phyloP scores from a whole-genome alignment of 2,888 invertebrate species.

The Germaria angustata region DNA sequence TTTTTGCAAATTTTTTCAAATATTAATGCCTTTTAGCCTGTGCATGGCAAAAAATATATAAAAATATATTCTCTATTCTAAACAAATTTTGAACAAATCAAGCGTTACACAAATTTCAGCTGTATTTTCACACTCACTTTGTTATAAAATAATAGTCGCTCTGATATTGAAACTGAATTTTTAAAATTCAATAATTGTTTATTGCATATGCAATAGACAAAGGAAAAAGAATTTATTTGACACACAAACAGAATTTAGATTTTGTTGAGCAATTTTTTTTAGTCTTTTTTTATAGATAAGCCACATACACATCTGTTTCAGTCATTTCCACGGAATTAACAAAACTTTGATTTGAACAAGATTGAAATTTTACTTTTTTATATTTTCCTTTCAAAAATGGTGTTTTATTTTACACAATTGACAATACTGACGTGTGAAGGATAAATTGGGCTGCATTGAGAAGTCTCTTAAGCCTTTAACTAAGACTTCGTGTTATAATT shows the following conservation, averaged over 20 bases:
- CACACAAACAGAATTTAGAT: slow-evolving; percentile 19
- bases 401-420: no score
- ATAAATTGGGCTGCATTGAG: no score
- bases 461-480: no score
- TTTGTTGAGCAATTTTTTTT: slow-evolving; percentile 13
- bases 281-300: not conserved
- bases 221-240: not conserved
- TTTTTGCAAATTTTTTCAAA: not conserved
- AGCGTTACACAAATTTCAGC: slow-evolving; percentile 33
- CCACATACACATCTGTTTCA: slow-evolving; percentile 58
- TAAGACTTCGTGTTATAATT: no score
- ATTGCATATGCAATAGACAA: not conserved
- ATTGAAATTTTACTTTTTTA: not conserved
- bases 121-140: slow-evolving; percentile 4
- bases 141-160: not conserved
- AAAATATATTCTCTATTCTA: not conserved
- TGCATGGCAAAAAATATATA: not conserved
- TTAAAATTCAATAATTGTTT: slow-evolving; percentile 1
- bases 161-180: not conserved
- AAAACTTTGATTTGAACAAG: slow-evolving; percentile 12
- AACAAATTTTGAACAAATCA: slow-evolving; percentile 54
- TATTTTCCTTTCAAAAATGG: no score
- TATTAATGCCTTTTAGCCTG: not conserved
- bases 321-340: slow-evolving; percentile 59
- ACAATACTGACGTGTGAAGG: no score